These are phyloP conservation scores for Bolinopsis microptera DNA, from an alignment of 37 sponge, comb jelly and placozoan genomes.

Conservation along the genomic window DNA sequence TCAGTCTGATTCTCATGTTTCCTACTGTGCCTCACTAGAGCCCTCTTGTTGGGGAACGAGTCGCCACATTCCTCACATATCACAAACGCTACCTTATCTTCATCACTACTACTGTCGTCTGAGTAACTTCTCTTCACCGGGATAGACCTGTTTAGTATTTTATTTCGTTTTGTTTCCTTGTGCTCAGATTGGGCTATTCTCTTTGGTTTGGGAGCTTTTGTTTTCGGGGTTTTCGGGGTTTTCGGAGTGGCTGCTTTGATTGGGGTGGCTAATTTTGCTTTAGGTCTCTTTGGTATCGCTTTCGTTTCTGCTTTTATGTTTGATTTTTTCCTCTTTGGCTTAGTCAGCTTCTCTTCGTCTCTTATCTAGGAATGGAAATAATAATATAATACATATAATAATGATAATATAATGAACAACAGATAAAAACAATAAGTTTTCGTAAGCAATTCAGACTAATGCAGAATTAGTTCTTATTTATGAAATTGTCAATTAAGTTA, in stretches of 20 bases:
- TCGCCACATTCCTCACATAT: slow-evolving; percentile 61
- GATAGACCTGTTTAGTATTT: neutral
- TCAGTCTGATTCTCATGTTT: neutral
- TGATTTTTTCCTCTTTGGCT: slow-evolving; percentile 3
- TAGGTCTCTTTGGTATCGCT: neutral
- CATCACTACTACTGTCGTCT: slow-evolving; percentile 51
- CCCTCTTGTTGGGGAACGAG: slow-evolving; percentile 21
- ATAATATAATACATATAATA: neutral
- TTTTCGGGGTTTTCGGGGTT: neutral
- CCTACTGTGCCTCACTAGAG: neutral
- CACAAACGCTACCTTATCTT: slow-evolving; percentile 62
- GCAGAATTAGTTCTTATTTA: too few relatives aligned
- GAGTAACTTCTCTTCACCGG: neutral
- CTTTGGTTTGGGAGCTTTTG: neutral
- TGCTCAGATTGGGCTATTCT: neutral
- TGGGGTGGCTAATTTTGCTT: neutral
- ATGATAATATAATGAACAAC: neutral
- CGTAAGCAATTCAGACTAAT: too few relatives aligned
- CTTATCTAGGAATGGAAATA: too few relatives aligned
- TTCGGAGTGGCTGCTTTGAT: neutral
- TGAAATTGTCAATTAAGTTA: too few relatives aligned
- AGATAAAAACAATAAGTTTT: too few relatives aligned
- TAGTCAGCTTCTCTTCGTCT: neutral
- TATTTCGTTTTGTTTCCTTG: neutral
- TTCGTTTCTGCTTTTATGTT: neutral